Evolutionary conservation across 1,140 invertebrate genomes (phyloP).

Genomic region (Calycopis cecrops): DNA sequence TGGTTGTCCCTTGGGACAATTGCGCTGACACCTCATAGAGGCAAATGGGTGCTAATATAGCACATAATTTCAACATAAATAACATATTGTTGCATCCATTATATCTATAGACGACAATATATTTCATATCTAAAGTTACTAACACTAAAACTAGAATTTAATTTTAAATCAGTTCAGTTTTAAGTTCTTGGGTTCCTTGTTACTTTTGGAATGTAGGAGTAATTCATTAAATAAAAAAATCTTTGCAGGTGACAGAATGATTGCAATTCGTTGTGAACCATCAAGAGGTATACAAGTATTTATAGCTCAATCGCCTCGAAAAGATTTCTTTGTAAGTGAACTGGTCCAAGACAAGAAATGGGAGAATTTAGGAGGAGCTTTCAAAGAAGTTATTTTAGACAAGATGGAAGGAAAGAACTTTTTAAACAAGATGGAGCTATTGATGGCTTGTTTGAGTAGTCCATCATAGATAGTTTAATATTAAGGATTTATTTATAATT

Average conservation of each 20-base stretch:
- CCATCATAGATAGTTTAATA: constrained; percentile 47
- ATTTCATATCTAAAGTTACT: neutral
- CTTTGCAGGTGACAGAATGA: constrained; percentile 82
- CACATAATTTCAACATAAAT: constrained; percentile 3
- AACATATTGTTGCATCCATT: constrained; percentile 10
- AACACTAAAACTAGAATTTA: neutral
- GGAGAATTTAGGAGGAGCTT: constrained; percentile 92
- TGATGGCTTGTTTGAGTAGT: constrained; percentile 91
- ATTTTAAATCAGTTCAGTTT: constrained; percentile 1
- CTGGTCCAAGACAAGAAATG: constrained; percentile 92
- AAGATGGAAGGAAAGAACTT: constrained; percentile 99
- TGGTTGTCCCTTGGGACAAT: too few relatives aligned
- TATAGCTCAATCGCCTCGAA: constrained; percentile 88
- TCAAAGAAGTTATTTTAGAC: constrained; percentile 93
- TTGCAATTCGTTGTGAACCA: constrained; percentile 91
- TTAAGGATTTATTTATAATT: constrained; percentile 15
- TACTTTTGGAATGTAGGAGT: neutral
- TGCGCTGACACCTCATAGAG: neutral
- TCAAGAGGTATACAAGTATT: constrained; percentile 77
- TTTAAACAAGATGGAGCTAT: constrained; percentile 95
- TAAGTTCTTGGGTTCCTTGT: neutral
- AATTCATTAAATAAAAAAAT: constrained; percentile 12
- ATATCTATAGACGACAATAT: constrained; percentile 8
- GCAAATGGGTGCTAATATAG: neutral
- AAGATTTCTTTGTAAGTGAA: constrained; percentile 90